Base-by-base conservation (phyloP, 2,113 vertebrate species). In the Notiomystis cincta region DNA sequence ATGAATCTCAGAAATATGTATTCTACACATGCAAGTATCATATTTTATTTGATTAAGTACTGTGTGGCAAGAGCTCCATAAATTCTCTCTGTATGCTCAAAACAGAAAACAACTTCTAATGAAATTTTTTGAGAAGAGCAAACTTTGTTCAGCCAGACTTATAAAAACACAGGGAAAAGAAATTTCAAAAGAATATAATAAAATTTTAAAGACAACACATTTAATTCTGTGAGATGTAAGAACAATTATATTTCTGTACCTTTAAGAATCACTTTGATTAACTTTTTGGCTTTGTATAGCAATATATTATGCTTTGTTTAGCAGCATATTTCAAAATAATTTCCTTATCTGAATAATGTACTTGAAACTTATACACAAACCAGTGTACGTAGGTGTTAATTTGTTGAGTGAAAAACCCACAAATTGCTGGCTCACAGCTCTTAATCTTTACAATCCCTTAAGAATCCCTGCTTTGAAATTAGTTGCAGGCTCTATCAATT, bases 401-500 rank as follows among this genome's bases (percentile, higher is more conserved):
- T 92, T 94, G 35, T 53, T 87, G 65, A 84, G 79, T 60, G 73
- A 81, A 96, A 97, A 94, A 18, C 11, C 82, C 93, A 95, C 76
- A 78, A 95, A 85, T 93, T 95, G 75, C 91, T 97, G 95, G 61
- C 94, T 97, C 73, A 78, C 86, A 94, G 87, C n/a, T 71, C 91
- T 94, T 95, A 95, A 95, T 95, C 93, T 96, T 93, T 94, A 86
- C 93, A 97, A 96, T 97, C 95, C 97, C 97, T 95, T 85, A 95
- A 96, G 97, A 91, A 94, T 90, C 92, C 54, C 83, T 90, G 48
- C 88, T 97, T 95, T 97, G 96, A 97, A 98, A 98, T 98, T 96
- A 97, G 96, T 98, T 97, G 88, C 31, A 73, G 96, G 91, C 93
- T 97, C 92, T 98, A 98, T 98, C 97, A 98, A 97, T 98, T 98